Base-by-base conservation (phyloP, 92 coral and sea anemone genomes). In the Epizoanthus rinbou region DNA sequence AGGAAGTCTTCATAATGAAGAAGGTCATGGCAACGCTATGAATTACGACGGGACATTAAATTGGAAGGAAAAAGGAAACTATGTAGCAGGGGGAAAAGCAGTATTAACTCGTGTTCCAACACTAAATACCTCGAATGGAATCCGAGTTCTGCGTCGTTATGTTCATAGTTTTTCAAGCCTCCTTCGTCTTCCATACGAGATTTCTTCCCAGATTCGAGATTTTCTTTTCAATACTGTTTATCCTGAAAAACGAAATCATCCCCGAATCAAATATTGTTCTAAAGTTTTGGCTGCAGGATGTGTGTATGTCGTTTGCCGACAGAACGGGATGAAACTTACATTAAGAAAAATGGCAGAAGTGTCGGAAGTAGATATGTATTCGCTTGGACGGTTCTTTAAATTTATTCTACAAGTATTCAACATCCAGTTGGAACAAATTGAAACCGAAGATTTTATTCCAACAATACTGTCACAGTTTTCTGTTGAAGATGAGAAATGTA, bases 231-330 rank as follows among this genome's bases (percentile, higher is more conserved):
- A 54, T 8, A 52, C 74, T 4, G 83, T 88, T 25, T 54, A 69
- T 41, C 83, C 91, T 8, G 54, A 21, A 19, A 80, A 74, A 79
- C 73, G 25, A 5, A 6, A 17, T 22, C 64, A 57, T 56, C 60
- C 64, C 3, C 63, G 60, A 7, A 54, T 67, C 69, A 69, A 43
- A 57, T 23, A 14, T 21, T 89, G 45, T 22, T 72, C 71, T 17
- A 69, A 57, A 5, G 60, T 84, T 45, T 15, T 87, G 14, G 88
- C 82, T 6, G 92, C 90, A 13, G 56, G 86, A 25, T 86, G 95
- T 45, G 73, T 93, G 69, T 87, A 82, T 57, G 87, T 93, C 16
- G 90, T 93, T 19, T 87, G 87, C 41, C 84, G 98, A 69, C 91
- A 82, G 43, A 93, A 89, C 69, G 73, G 83, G 18, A 80, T 89